Percentiles rank a stretch among this genome's conserved stretches.
Conservation (phyloP, 1,140 invertebrate genomes). For the Lethocerus indicus region DNA sequence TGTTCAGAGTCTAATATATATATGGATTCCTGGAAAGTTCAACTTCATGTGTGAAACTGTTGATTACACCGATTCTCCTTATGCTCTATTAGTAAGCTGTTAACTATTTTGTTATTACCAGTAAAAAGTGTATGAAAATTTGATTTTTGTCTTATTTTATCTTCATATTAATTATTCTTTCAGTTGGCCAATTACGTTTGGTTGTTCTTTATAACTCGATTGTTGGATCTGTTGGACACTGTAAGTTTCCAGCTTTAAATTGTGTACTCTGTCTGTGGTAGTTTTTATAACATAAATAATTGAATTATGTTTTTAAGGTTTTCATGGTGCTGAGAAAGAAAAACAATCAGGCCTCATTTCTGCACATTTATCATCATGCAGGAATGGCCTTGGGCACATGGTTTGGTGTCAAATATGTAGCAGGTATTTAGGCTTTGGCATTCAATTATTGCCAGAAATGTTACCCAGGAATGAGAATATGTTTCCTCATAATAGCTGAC, state of each 20-base stretch:
- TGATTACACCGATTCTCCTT: conserved; percentile 38
- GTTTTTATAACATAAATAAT: conserved; percentile 20
- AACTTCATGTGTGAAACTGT: conserved; percentile 67
- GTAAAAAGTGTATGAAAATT: too few species aligned
- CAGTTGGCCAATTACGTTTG: conserved; percentile 22
- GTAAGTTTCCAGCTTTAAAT: conserved; percentile 19
- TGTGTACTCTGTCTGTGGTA: not conserved
- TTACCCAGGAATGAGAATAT: too few species aligned
- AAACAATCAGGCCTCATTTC: conserved; percentile 50
- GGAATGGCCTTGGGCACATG: conserved; percentile 42
- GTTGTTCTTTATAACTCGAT: conserved; percentile 50
- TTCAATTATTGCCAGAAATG: too few species aligned
- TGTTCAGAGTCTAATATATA: not conserved
- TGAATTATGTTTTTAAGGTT: conserved; percentile 26
- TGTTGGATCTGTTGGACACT: conserved; percentile 51
- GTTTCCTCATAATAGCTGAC: too few species aligned
- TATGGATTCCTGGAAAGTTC: conserved; percentile 34
- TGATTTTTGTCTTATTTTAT: not conserved
- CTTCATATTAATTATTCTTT: conserved; percentile 2
- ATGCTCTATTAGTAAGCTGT: conserved; percentile 5
- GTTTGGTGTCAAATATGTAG: conserved; percentile 35
- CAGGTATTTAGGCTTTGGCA: conserved; percentile 21
- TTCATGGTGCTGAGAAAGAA: conserved; percentile 75
- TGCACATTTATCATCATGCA: conserved; percentile 58
- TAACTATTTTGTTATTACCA: conserved; percentile 5